These are phyloP conservation scores for Altica lythri DNA, from an alignment of 2,888 invertebrate species.

Conservation along the genomic window DNA sequence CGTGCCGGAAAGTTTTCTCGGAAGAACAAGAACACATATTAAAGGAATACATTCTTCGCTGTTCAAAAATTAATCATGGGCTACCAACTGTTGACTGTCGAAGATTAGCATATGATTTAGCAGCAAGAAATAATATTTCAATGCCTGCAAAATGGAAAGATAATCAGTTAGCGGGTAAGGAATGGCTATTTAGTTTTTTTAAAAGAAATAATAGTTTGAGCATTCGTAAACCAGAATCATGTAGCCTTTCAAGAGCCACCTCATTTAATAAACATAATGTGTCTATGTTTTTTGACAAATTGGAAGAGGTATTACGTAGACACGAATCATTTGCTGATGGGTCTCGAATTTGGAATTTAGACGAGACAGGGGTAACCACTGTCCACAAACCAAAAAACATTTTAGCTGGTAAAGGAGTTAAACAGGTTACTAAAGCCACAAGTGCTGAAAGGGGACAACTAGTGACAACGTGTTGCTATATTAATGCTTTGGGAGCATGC, in stretches of 20 bases:
- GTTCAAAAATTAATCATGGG: slow-evolving; percentile 14
- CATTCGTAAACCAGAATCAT: slow-evolving; percentile 18
- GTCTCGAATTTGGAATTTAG: slow-evolving; percentile 29
- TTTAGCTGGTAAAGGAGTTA: slow-evolving; percentile 22
- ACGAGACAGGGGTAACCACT: slow-evolving; percentile 32
- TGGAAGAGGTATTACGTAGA: slow-evolving; percentile 23
- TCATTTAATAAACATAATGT: slow-evolving; percentile 21
- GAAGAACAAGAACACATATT: background rate
- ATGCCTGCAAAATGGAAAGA: slow-evolving; percentile 48
- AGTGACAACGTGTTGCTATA: slow-evolving; percentile 7
- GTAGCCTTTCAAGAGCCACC: slow-evolving; percentile 18
- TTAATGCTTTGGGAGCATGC: no score
- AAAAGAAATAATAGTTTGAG: slow-evolving; percentile 17
- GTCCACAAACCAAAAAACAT: slow-evolving; percentile 33
- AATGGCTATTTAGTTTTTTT: slow-evolving; percentile 22
- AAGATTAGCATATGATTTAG: slow-evolving; percentile 22
- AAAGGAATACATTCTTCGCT: background rate
- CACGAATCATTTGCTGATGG: slow-evolving; percentile 25
- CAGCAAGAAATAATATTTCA: slow-evolving; percentile 15
- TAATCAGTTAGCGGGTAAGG: slow-evolving; percentile 44
- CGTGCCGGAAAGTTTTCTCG: background rate
- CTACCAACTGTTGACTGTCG: slow-evolving; percentile 11
- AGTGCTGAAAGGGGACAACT: slow-evolving; percentile 16
- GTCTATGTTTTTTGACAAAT: slow-evolving; percentile 21
- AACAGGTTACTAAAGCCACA: slow-evolving; percentile 25